Evolutionary conservation across 2,797 vertebrate genomes (phyloP).

Genomic region (Lacerta agilis): DNA sequence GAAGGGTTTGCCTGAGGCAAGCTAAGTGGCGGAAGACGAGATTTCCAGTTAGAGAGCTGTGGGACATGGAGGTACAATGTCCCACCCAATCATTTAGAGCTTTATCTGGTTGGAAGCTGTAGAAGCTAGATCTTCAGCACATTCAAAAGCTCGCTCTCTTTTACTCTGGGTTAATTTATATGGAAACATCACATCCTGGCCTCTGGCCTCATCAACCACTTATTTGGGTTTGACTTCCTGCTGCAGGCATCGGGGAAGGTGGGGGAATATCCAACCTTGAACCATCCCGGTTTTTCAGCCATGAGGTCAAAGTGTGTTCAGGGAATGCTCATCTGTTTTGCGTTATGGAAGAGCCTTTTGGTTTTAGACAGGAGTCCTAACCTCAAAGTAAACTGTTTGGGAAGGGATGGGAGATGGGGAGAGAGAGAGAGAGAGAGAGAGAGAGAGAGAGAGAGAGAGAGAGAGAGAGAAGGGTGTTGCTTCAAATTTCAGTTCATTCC

Average conservation of each 20-base stretch:
- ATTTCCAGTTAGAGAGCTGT: not conserved
- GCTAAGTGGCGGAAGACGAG: not conserved
- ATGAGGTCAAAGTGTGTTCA: not conserved
- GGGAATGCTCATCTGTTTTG: not conserved
- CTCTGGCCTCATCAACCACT: not conserved
- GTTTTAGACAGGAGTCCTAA: not conserved
- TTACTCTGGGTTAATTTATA: not conserved
- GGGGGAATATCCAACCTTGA: not conserved
- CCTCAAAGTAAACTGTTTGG: not conserved
- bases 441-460: too few species aligned
- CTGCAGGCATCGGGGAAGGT: not conserved
- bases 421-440: too few species aligned
- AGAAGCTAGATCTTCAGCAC: not conserved
- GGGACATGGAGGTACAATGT: not conserved
- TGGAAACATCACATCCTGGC: not conserved
- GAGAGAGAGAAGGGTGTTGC: not conserved
- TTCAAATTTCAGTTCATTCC: not conserved
- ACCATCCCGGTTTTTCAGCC: not conserved
- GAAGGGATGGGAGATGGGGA: too few species aligned
- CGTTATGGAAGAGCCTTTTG: not conserved
- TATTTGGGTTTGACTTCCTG: not conserved
- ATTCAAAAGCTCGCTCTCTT: not conserved
- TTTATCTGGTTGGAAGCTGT: not conserved
- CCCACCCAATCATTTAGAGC: not conserved
- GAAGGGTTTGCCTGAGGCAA: not conserved